Evolutionary conservation across 2,797 vertebrate genomes (phyloP), one percentile per base, ranked within the genome.

Genomic region (Psittacula echo): DNA sequence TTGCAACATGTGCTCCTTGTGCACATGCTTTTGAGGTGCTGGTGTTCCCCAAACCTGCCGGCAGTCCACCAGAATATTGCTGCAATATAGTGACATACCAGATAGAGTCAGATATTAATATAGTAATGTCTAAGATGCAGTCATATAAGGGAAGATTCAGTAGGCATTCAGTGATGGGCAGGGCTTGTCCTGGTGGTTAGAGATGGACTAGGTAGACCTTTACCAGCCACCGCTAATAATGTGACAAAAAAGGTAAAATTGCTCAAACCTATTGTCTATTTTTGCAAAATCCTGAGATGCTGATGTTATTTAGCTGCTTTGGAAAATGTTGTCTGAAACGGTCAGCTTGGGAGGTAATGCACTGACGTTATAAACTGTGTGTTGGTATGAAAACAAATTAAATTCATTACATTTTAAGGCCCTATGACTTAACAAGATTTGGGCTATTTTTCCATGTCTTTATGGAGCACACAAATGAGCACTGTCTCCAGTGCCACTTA

Each of bases 351-450:
- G 39, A 81, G 58, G 26, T 41, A 54, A 77, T 4, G 20, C 66
- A 8, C n/a, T 73, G 51, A 68, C 68, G 32, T 51, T 81, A 47
- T 26, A 54, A 67, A 39, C 21, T 65, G 11, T 48, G 30, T 81
- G 48, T 83, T 21, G 37, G 23, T 73, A 93, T 84, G 78, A 91
- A 96, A 85, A 92, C 8, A 78, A 95, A 82, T 89, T 42, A 82
- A 84, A 51, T 67, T 71, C 5, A 24, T 78, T 72, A 16, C 42
- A 27, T 89, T 75, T 86, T 76, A 78, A 87, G 60, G 42, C 23
- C 32, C 26, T 39, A 6, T 27, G 21, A n/a, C 26, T 87, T 87
- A 70, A 68, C 19, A 81, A 88, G 27, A 62, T 58, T 78, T 56
- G 20, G 93, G 75, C 65, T 60, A 45, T 89, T 94, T 89, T 64